Conservation (phyloP, 2,888 invertebrate genomes). For the Hemistola chrysoprasaria region DNA sequence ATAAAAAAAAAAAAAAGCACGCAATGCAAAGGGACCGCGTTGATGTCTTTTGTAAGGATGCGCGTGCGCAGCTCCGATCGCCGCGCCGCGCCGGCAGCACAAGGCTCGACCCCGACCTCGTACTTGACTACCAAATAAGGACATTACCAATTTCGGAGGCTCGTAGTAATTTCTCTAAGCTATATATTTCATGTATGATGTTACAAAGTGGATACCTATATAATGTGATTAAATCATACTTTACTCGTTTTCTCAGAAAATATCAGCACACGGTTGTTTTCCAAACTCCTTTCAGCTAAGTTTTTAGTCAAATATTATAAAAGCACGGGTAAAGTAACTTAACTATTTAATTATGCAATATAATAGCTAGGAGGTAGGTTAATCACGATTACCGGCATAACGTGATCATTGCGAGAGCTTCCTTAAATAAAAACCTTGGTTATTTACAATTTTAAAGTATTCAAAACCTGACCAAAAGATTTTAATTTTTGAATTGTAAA, state of each 20-base stretch:
- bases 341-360: constrained; percentile 32
- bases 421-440: constrained; percentile 43
- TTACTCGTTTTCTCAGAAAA: background rate
- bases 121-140: no score
- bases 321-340: constrained; percentile 32
- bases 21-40: constrained; percentile 24
- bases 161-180: no score
- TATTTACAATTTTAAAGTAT: constrained; percentile 28
- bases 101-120: no score
- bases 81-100: no score
- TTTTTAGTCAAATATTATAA: constrained; percentile 38
- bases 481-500: constrained; percentile 5
- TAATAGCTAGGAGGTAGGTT: constrained; percentile 25
- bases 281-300: constrained; percentile 33
- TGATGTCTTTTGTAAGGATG: constrained; percentile 19
- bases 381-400: constrained; percentile 43
- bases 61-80: constrained; percentile 8
- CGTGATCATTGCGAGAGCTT: constrained; percentile 40
- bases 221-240: no score
- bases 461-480: constrained; percentile 15
- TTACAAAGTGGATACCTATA: no score
- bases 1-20: no score
- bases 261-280: constrained; percentile 26
- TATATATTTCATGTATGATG: no score
- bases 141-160: no score